Base-by-base conservation (phyloP, 1,140 invertebrate species). In the Hypsibius dujardini region DNA sequence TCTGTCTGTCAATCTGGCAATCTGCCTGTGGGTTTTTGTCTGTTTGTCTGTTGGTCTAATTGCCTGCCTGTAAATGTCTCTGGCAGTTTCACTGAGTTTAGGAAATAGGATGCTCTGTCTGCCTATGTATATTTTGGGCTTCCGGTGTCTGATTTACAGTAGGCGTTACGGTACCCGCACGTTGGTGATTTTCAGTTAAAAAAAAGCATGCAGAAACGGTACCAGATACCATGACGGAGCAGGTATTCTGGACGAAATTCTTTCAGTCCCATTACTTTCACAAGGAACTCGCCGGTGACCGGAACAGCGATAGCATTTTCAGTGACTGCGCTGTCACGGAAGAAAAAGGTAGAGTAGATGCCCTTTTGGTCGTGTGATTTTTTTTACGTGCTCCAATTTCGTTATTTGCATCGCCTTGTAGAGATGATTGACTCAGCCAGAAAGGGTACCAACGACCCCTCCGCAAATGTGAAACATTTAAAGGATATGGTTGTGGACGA, bases 261-360 rank as follows among this genome's bases (percentile, higher is more conserved):
- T 98, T 98, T 82, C 95, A 98, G 78, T 98, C 94, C 40, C 95
- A 98, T 83, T 99, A 99, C 83, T 99, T 98, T 85, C 94, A 98
- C 83, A 86, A 92, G 73, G 95, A 98, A 82, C 86, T 94, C 70
- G 89, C 92, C 46, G 87, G 88, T 74, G 84, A 89, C 47, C 87
- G 88, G 73, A 89, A 86, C 46, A 79, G 80, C 79, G 94, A 91
- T 80, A 90, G 97, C 81, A 82, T 97, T 59, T 98, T 98, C 79
- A 89, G 90, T 46, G 93, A 97, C 81, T 97, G 93, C 85, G 92
- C 92, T 74, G 93, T 94, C 83, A 85, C 89, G 75, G 93, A 97
- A 80, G 93, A 96, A 78, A 87, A 90, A 80, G 81, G 84, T 84
- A 77, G 74, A n/a, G n/a, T n/a, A n/a, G n/a, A n/a, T n/a, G n/a